Conservation (phyloP, 92 coral and sea anemone genomes). For the Umimayanthus chanpuru region DNA sequence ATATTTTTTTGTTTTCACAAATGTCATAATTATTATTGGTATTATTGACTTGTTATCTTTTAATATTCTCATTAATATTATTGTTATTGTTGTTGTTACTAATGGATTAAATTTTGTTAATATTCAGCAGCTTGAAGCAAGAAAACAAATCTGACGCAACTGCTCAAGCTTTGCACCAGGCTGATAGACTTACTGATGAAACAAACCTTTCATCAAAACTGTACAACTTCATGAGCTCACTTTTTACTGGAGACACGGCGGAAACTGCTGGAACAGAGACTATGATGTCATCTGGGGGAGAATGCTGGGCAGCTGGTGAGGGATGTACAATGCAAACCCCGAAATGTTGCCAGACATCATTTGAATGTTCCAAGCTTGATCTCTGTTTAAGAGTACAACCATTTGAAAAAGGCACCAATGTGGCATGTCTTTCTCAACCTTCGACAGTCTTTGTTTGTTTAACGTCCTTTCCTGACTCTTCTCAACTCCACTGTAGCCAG, state of each 20-base stretch:
- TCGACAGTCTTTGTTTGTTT: constrained; percentile 79
- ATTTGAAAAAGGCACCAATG: not conserved
- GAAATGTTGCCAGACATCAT: constrained; percentile 13
- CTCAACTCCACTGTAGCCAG: constrained; percentile 35
- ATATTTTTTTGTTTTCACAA: too few relatives aligned
- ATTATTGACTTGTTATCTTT: too few relatives aligned
- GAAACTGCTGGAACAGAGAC: not conserved
- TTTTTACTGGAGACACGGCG: not conserved
- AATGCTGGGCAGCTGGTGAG: not conserved
- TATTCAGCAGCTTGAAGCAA: not conserved
- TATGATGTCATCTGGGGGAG: not conserved
- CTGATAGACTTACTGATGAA: not conserved
- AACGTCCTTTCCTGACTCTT: constrained; percentile 49
- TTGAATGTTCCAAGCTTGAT: constrained; percentile 41
- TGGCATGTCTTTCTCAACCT: constrained; percentile 48
- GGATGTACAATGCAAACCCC: not conserved
- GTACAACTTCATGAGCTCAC: constrained; percentile 21
- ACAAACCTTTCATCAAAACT: constrained; percentile 26
- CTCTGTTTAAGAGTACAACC: constrained; percentile 63
- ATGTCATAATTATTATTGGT: too few relatives aligned
- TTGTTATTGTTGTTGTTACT: not conserved
- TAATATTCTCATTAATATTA: too few relatives aligned
- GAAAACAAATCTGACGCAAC: not conserved
- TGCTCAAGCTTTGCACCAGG: not conserved
- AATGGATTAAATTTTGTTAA: not conserved